A percentile compares a stretch with the other conserved stretches of the same genome.
Evolutionary conservation across 2,113 vertebrate species (phyloP).

Genomic region (Leptocoma aspasia): DNA sequence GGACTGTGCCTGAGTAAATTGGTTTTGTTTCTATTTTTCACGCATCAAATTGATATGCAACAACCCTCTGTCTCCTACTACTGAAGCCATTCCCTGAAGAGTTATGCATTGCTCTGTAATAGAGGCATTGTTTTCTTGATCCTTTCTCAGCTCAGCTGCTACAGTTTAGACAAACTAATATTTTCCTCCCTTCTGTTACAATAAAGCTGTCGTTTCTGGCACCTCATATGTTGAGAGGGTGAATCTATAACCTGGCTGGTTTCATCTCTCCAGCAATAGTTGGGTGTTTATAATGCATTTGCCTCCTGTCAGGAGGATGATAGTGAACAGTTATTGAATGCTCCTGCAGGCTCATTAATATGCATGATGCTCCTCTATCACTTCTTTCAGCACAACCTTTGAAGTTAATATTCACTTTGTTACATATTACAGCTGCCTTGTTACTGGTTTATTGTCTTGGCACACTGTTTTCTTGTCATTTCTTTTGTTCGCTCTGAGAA

Average conservation of each 20-base stretch:
- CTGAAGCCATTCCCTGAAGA: conserved; percentile 37
- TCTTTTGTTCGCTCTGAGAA: conserved; percentile 2
- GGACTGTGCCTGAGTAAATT: background rate
- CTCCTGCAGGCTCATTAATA: conserved; percentile 56
- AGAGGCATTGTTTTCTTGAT: conserved; percentile 54
- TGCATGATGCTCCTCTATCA: conserved; percentile 55
- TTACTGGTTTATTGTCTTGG: conserved; percentile 44
- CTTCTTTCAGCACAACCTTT: conserved; percentile 51
- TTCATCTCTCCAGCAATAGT: conserved; percentile 35
- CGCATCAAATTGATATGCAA: conserved; percentile 45
- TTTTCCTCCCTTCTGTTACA: conserved; percentile 42
- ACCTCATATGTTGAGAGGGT: conserved; percentile 39
- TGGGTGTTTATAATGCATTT: conserved; percentile 55
- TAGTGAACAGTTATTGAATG: conserved; percentile 40
- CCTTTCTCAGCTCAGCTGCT: conserved; percentile 46
- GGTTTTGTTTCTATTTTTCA: conserved; percentile 41
- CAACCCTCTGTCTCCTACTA: background rate
- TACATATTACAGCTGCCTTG: conserved; percentile 49
- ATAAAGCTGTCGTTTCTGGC: conserved; percentile 59
- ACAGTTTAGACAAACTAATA: conserved; percentile 61
- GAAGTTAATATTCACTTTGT: conserved; percentile 64
- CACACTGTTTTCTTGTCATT: conserved; percentile 30
- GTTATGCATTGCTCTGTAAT: conserved; percentile 30
- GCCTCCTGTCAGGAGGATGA: conserved; percentile 53
- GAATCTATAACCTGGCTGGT: conserved; percentile 37